Evolutionary conservation across 37 sponge, comb jelly and placozoan species (phyloP).

Genomic region (Diacarnus erythraeanus): DNA sequence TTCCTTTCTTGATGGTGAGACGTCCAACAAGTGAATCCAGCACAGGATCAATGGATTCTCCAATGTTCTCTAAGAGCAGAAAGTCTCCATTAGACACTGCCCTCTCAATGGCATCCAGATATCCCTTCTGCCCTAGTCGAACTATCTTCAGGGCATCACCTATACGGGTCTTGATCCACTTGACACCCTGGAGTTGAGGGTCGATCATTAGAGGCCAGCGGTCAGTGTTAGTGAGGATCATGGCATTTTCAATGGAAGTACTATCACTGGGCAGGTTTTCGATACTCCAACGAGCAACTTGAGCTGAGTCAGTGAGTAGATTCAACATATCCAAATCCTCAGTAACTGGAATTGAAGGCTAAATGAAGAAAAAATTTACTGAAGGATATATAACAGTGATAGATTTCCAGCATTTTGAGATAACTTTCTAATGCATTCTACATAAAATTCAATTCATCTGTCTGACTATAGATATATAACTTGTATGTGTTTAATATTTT

Average conservation of each 20-base stretch:
- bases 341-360: constrained; percentile 89
- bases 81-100: constrained; percentile 92
- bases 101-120: constrained; percentile 94
- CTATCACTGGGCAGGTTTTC: constrained; percentile 95
- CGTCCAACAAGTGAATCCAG: constrained; percentile 92
- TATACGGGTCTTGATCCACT: constrained; percentile 98
- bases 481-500: too few species aligned
- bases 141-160: constrained; percentile 86
- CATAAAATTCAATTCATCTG: background rate
- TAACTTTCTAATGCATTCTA: background rate
- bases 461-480: too few species aligned
- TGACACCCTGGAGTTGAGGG: constrained; percentile 99
- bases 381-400: too few species aligned
- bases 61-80: constrained; percentile 96
- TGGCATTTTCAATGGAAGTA: constrained; percentile 99
- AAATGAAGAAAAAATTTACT: background rate
- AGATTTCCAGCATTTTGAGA: too few species aligned
- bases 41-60: constrained; percentile 92
- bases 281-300: constrained; percentile 93
- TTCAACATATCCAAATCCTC: constrained; percentile 87
- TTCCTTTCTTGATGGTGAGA: constrained; percentile 99
- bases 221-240: constrained; percentile 92
- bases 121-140: constrained; percentile 90
- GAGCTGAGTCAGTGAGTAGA: constrained; percentile 91
- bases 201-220: constrained; percentile 99